phyloP scores from a whole-genome alignment of 2,113 vertebrate genomes.

The Neodon shergylaensis region DNA sequence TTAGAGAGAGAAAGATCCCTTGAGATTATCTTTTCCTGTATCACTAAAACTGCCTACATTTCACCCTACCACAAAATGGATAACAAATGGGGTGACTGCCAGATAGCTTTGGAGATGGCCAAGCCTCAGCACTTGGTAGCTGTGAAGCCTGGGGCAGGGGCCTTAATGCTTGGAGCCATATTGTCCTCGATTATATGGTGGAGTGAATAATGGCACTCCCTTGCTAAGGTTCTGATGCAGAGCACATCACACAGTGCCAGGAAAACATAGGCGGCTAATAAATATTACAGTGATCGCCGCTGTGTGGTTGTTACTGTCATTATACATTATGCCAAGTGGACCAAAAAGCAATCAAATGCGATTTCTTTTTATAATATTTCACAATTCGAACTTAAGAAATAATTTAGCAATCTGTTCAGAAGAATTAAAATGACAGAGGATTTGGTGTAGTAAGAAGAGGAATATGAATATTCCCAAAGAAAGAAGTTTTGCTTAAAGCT shows the following conservation, averaged over 20 bases:
- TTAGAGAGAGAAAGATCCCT: background rate
- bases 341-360: slow-evolving; percentile 5
- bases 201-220: background rate
- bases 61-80: background rate
- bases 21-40: background rate
- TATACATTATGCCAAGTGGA: background rate
- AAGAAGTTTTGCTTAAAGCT: slow-evolving; percentile 28
- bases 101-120: background rate
- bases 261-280: background rate
- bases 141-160: background rate
- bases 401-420: slow-evolving; percentile 39
- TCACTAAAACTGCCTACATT: background rate
- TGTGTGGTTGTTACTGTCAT: background rate
- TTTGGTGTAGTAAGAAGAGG: background rate
- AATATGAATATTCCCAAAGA: background rate
- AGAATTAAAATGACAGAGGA: slow-evolving; percentile 23
- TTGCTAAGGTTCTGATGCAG: background rate
- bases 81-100: background rate
- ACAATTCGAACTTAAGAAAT: slow-evolving; percentile 22
- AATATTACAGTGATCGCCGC: background rate
- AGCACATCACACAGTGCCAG: background rate
- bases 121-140: background rate
- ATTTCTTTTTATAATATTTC: slow-evolving; percentile 53
- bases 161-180: background rate
- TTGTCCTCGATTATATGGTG: background rate